Evolutionary conservation across 2,888 invertebrate genomes (phyloP).

Genomic region (Chrysina gloriosa): DNA sequence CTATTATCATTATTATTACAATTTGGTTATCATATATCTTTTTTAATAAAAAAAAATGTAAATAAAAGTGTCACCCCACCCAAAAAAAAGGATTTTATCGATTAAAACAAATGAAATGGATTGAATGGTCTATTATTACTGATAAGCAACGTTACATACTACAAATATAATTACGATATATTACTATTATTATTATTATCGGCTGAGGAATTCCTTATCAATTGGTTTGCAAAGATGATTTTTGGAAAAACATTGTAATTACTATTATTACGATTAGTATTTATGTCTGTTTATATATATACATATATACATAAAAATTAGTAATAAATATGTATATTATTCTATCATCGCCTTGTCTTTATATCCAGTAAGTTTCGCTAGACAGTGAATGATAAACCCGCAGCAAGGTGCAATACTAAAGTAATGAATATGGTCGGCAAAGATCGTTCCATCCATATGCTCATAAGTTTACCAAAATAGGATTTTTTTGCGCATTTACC

Average conservation of each 20-base stretch:
- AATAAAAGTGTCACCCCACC: slow-evolving; percentile 22
- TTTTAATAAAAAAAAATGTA: slow-evolving; percentile 25
- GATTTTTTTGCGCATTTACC: too few relatives aligned
- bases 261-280: slow-evolving; percentile 49
- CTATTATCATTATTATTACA: slow-evolving; percentile 15
- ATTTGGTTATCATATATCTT: neutral
- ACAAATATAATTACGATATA: too few relatives aligned
- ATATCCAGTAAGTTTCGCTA: neutral
- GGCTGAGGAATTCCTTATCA: slow-evolving; percentile 30
- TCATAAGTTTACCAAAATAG: too few relatives aligned
- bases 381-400: too few relatives aligned
- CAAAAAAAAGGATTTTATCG: slow-evolving; percentile 24
- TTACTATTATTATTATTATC: slow-evolving; percentile 15
- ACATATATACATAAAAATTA: slow-evolving; percentile 33
- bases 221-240: slow-evolving; percentile 32
- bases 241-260: slow-evolving; percentile 31
- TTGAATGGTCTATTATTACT: too few relatives aligned
- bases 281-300: slow-evolving; percentile 52
- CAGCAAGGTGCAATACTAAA: too few relatives aligned
- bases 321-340: slow-evolving; percentile 52
- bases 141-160: too few relatives aligned
- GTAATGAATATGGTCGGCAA: too few relatives aligned
- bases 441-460: too few relatives aligned
- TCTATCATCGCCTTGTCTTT: slow-evolving; percentile 22
- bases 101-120: slow-evolving; percentile 12